Evolutionary conservation across 1,140 invertebrate species (phyloP).

Genomic region (Cotesia vestalis): DNA sequence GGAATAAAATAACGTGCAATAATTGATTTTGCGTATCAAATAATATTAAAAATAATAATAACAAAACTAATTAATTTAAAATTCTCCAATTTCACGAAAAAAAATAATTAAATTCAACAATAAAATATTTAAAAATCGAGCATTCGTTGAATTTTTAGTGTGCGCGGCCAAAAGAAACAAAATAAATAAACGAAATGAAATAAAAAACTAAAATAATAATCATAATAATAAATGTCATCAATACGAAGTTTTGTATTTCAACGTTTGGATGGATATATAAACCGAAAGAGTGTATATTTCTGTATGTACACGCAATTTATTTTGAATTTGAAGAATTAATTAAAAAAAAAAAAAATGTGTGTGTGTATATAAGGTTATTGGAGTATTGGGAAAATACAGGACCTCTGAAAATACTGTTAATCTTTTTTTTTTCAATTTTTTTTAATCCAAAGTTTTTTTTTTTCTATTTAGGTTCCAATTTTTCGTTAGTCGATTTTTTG

Average conservation of each 20-base stretch:
- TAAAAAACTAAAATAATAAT: constrained; percentile 3
- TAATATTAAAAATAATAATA: not conserved
- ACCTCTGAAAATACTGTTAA: not conserved
- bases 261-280: not conserved
- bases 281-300: not conserved
- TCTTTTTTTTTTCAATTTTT: not conserved
- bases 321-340: not conserved
- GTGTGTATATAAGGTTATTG: constrained; percentile 20
- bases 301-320: constrained; percentile 3
- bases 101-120: not conserved
- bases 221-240: not conserved
- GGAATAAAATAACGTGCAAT: constrained; percentile 49
- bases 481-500: not conserved
- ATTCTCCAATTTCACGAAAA: constrained; percentile 1
- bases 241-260: not conserved
- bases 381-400: constrained; percentile 5
- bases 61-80: not conserved
- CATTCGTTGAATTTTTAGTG: not conserved
- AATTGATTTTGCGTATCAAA: constrained; percentile 28
- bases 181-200: not conserved
- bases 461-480: not conserved
- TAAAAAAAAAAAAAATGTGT: not conserved
- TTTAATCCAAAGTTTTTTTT: not conserved
- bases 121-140: too few species aligned
- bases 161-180: not conserved